phyloP scores from a whole-genome alignment of 1,140 invertebrate species.

The Phocides pigmalion region DNA sequence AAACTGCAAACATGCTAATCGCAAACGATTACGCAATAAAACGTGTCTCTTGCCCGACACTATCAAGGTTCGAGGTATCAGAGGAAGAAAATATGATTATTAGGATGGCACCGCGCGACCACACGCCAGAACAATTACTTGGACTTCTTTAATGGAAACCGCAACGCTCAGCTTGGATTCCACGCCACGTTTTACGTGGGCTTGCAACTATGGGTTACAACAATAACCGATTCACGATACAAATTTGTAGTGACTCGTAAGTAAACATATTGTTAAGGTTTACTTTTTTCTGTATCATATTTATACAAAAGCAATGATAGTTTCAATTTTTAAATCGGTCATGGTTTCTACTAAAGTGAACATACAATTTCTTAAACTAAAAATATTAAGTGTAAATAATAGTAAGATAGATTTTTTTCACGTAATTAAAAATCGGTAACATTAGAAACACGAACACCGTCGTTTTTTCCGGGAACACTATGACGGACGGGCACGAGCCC shows the following conservation, averaged over 20 bases:
- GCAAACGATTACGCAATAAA: conserved; percentile 48
- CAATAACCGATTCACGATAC: conserved; percentile 5
- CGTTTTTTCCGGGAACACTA: no score
- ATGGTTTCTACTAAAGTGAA: no score
- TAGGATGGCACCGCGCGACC: conserved; percentile 68
- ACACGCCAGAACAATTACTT: conserved; percentile 75
- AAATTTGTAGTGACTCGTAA: neutral
- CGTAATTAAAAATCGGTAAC: no score
- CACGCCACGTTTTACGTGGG: conserved; percentile 32
- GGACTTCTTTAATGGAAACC: conserved; percentile 64
- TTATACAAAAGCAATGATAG: no score
- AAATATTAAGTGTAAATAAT: no score
- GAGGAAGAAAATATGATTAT: conserved; percentile 68
- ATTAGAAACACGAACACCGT: no score
- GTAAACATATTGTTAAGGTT: no score
- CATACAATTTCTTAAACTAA: no score
- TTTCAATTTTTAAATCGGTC: no score
- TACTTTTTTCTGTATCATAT: no score
- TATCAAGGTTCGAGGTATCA: conserved; percentile 64
- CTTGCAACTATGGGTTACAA: conserved; percentile 7
- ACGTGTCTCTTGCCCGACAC: conserved; percentile 56
- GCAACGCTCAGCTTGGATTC: conserved; percentile 48
- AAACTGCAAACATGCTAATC: conserved; percentile 49
- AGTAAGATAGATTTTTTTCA: no score
- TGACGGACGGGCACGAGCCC: no score